Conservation (phyloP, 2,113 vertebrate genomes). For the Plectropomus leopardus region DNA sequence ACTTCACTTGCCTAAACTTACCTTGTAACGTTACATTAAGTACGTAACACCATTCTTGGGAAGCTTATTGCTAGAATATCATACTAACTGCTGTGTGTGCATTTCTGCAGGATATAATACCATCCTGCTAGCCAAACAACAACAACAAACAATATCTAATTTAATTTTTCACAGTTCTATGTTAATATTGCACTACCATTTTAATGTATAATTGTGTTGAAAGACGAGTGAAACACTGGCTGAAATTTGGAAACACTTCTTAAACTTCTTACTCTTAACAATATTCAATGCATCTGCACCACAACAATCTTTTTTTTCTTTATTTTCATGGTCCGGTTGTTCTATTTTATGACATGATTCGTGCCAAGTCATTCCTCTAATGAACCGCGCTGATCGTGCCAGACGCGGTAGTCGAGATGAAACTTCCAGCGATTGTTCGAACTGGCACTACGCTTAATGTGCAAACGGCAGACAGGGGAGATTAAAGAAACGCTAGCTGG, state of each 20-base stretch:
- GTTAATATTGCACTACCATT: background rate
- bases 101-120: too few species aligned
- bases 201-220: background rate
- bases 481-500: constrained; percentile 43
- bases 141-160: background rate
- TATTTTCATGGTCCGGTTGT: background rate
- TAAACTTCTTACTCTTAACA: background rate
- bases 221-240: background rate
- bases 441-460: constrained; percentile 36
- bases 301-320: background rate
- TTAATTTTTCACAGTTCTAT: background rate
- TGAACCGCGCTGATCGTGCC: constrained; percentile 2
- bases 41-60: too few species aligned
- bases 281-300: background rate
- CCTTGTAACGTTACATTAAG: too few species aligned
- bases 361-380: background rate
- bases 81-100: too few species aligned
- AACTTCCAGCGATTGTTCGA: constrained; percentile 22
- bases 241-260: background rate
- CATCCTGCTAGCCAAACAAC: background rate
- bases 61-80: too few species aligned
- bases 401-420: constrained; percentile 10
- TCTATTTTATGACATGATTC: background rate
- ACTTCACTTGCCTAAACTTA: too few species aligned
- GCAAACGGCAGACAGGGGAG: constrained; percentile 27